Percentiles rank a stretch among this genome's conserved stretches.
phyloP scores from a whole-genome alignment of 2,113 vertebrate genomes.

The Bos taurus region ARS-UCD2.0 NC_037337.1:22359501-22360000 shows the following conservation, averaged over 20 bases:
- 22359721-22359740: background rate
- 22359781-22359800: background rate
- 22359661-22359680: background rate
- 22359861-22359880: background rate
- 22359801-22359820: background rate
- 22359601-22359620: background rate
- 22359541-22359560: background rate
- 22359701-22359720: background rate
- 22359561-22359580: background rate
- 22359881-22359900: background rate
- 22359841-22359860: background rate
- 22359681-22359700: background rate
- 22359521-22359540: background rate
- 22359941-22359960: background rate
- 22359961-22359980: background rate
- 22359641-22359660: background rate
- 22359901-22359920: background rate
- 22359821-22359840: background rate
- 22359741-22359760: background rate
- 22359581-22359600: background rate
- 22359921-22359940: background rate
- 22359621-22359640: background rate
- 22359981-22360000: background rate
- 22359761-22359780: background rate
- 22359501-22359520: slow-evolving; percentile 15